Conservation (phyloP, 2,113 vertebrate genomes). For the Pedionomus torquatus region DNA sequence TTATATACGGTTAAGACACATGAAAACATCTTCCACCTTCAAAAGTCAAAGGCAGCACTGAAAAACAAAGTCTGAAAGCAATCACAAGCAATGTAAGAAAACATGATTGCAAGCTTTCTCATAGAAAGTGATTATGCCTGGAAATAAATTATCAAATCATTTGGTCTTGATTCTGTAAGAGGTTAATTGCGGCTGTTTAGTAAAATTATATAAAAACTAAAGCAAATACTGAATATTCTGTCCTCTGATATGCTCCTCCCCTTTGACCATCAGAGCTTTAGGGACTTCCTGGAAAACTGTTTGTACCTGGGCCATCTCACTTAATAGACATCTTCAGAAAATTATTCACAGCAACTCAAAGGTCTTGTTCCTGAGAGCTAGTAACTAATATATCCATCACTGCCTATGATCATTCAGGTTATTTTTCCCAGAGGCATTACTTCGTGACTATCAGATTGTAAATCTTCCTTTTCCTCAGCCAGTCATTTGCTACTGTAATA, state of each 20-base stretch:
- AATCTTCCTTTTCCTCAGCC: neutral
- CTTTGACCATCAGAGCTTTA: neutral
- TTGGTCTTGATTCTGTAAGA: neutral
- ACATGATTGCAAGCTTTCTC: neutral
- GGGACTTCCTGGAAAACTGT: neutral
- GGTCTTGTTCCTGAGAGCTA: neutral
- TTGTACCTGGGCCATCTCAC: neutral
- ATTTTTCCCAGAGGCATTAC: neutral
- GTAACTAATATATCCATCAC: neutral
- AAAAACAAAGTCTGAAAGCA: neutral
- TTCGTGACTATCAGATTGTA: neutral
- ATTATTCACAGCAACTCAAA: neutral
- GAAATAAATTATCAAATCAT: neutral
- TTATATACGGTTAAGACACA: neutral
- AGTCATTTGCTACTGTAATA: neutral
- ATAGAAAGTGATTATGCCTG: neutral
- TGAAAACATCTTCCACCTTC: neutral
- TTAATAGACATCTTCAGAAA: neutral
- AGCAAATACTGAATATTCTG: neutral
- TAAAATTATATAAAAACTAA: neutral
- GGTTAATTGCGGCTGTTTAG: neutral
- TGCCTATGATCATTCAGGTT: neutral
- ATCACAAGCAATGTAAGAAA: neutral
- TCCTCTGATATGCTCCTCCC: neutral
- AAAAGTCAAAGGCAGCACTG: neutral